These are phyloP conservation scores for Chondrosia reniformis DNA, from an alignment of 37 sponge, comb jelly and placozoan genomes.

Conservation along the genomic window DNA sequence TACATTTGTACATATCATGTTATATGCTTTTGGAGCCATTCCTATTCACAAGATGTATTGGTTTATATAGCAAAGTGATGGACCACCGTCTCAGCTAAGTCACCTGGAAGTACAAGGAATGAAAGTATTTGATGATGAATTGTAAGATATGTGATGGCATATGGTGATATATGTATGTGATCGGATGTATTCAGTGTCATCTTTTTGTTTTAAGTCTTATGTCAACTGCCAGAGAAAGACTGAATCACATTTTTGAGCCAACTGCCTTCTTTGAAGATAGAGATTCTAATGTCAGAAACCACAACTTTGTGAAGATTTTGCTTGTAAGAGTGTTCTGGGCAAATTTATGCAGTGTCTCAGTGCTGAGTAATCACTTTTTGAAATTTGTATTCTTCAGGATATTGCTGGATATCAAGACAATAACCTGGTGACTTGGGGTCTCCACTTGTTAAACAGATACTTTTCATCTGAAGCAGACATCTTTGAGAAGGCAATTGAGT, in stretches of 20 bases:
- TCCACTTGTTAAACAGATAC: constrained; percentile 49
- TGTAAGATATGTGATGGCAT: not conserved
- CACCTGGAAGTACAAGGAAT: not conserved
- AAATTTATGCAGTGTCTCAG: not conserved
- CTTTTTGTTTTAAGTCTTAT: not conserved
- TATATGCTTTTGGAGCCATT: too few relatives aligned
- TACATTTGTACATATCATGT: too few relatives aligned
- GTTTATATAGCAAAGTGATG: not conserved
- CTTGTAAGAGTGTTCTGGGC: not conserved
- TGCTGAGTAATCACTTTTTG: not conserved
- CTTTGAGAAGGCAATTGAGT: constrained; percentile 52
- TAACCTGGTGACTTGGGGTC: constrained; percentile 38
- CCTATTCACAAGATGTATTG: too few relatives aligned
- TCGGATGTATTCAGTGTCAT: not conserved
- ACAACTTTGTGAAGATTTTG: constrained; percentile 4
- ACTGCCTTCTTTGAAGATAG: constrained; percentile 20
- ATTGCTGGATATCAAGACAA: constrained; percentile 51
- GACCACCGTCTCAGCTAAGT: not conserved
- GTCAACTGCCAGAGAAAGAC: constrained; percentile 2
- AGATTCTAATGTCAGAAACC: not conserved
- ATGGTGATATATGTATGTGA: not conserved
- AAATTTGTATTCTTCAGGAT: constrained; percentile 21
- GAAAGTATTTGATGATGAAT: not conserved
- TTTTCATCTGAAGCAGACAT: constrained; percentile 40
- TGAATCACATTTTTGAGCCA: constrained; percentile 5